Conservation (phyloP, 2,888 invertebrate species). For the Scaptomyza cyrtandrae region DNA sequence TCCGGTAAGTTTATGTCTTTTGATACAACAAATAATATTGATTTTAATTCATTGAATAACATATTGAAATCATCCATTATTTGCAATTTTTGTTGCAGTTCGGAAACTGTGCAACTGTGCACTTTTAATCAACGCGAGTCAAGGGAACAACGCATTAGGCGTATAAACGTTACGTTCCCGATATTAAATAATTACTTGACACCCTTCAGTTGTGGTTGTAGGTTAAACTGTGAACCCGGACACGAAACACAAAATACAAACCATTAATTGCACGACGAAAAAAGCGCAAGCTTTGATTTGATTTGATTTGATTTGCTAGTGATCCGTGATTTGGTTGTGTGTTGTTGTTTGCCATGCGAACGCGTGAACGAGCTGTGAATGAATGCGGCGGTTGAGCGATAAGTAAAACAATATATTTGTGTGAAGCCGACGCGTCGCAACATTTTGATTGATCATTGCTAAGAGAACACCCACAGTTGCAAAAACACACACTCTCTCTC, state of each 20-base stretch:
- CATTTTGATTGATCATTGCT: constrained; percentile 65
- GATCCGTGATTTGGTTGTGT: background rate
- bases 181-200: constrained; percentile 33
- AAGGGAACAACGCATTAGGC: constrained; percentile 28
- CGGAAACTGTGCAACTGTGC: constrained; percentile 46
- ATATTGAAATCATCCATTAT: too few species aligned
- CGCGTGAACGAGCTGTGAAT: constrained; percentile 75
- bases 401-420: constrained; percentile 70
- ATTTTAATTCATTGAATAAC: too few species aligned
- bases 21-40: background rate
- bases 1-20: too few species aligned
- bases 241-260: constrained; percentile 39
- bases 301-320: constrained; percentile 10
- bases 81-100: background rate
- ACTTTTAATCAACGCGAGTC: background rate
- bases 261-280: constrained; percentile 13
- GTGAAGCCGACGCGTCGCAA: constrained; percentile 31
- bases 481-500: constrained; percentile 1
- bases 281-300: constrained; percentile 3
- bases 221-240: constrained; percentile 68
- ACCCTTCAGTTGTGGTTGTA: constrained; percentile 22
- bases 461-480: constrained; percentile 3
- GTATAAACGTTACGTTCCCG: constrained; percentile 39
- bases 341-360: constrained; percentile 41
- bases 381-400: constrained; percentile 69